These are phyloP conservation scores for Bradynema listronoti DNA, from an alignment of 1,140 invertebrate species.

Conservation along the genomic window DNA sequence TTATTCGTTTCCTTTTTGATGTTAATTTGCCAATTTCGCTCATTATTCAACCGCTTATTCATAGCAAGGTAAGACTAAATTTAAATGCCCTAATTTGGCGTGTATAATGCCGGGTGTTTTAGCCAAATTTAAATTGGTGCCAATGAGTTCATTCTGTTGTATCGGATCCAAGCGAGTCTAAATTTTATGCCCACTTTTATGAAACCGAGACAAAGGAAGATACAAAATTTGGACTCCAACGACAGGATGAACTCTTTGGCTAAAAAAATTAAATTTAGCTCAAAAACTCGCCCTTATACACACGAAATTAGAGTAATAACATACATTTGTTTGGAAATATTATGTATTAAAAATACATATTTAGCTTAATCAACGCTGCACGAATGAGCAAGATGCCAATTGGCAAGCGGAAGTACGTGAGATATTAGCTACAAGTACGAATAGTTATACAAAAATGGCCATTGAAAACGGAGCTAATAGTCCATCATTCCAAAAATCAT, in stretches of 20 bases:
- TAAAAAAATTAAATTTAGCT: not conserved
- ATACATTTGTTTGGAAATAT: not conserved
- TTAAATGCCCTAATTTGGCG: no score
- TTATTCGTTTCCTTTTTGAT: slow-evolving; percentile 89
- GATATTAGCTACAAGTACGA: slow-evolving; percentile 19
- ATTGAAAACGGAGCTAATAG: no score
- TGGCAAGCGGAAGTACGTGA: slow-evolving; percentile 56
- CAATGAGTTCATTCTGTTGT: not conserved
- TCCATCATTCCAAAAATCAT: no score
- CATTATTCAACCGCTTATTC: slow-evolving; percentile 83
- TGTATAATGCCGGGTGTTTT: no score
- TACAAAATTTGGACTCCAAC: not conserved
- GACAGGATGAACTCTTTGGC: not conserved
- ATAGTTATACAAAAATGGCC: slow-evolving; percentile 3
- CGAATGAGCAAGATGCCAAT: slow-evolving; percentile 34
- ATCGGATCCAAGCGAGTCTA: not conserved
- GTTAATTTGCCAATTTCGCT: slow-evolving; percentile 85
- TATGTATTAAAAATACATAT: not conserved
- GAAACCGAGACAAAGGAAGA: not conserved
- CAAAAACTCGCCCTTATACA: no score
- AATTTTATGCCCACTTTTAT: not conserved
- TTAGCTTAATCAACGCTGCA: slow-evolving; percentile 42
- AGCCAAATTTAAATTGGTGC: no score
- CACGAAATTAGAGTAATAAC: not conserved
- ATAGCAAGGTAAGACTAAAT: slow-evolving; percentile 60